Conservation (phyloP, 2,888 invertebrate species). For the Oeneis ivallda region DNA sequence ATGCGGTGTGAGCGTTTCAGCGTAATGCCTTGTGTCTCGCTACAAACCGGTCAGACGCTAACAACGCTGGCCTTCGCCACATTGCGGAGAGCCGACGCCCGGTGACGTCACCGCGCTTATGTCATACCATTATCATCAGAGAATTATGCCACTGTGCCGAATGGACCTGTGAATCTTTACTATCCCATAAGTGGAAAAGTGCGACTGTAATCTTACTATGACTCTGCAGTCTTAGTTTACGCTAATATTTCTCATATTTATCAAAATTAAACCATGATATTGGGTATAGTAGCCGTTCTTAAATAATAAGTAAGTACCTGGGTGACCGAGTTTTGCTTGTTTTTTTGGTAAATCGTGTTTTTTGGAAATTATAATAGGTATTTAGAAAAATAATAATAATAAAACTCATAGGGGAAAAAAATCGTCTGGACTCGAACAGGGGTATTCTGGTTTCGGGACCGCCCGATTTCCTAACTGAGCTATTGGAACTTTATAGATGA, state of each 20-base stretch:
- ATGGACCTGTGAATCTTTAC: slow-evolving; percentile 50
- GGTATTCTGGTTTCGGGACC: too few species aligned
- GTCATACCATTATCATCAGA: slow-evolving; percentile 62
- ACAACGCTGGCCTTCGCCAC: slow-evolving; percentile 70
- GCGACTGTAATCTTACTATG: neutral
- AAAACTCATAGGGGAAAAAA: too few species aligned
- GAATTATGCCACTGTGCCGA: slow-evolving; percentile 46
- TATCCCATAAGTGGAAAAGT: slow-evolving; percentile 36
- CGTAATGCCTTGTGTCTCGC: slow-evolving; percentile 62
- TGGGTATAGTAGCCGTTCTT: too few species aligned
- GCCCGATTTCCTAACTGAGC: too few species aligned
- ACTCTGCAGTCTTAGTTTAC: neutral
- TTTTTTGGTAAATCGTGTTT: too few species aligned
- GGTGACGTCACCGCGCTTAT: slow-evolving; percentile 78
- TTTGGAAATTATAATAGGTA: too few species aligned
- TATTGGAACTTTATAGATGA: too few species aligned
- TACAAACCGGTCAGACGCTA: slow-evolving; percentile 58
- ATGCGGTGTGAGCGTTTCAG: slow-evolving; percentile 6
- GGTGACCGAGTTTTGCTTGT: too few species aligned
- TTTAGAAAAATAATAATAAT: too few species aligned
- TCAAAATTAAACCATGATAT: too few species aligned
- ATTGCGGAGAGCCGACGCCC: slow-evolving; percentile 64
- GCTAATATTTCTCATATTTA: neutral
- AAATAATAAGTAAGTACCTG: too few species aligned
- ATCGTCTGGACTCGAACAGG: too few species aligned